phyloP scores from a whole-genome alignment of 2,113 vertebrate species.

The Recurvirostra avosetta region DNA sequence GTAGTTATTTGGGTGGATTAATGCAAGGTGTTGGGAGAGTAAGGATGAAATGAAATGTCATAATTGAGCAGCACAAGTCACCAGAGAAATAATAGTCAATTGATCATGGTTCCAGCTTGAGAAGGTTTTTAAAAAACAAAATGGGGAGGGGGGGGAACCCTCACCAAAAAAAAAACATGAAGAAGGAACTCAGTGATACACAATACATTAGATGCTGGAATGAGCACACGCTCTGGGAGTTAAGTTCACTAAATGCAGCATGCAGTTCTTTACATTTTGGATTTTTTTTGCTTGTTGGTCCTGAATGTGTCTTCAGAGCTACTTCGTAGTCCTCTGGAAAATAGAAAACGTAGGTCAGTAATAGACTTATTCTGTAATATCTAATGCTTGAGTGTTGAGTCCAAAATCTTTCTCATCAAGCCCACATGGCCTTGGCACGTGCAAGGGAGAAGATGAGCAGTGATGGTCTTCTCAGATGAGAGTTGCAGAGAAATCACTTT shows the following conservation, averaged over 20 bases:
- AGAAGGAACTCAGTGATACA: background rate
- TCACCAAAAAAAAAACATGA: background rate
- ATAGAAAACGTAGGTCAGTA: background rate
- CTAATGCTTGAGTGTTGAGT: background rate
- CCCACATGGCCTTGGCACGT: background rate
- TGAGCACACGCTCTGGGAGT: background rate
- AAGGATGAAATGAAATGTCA: slow-evolving; percentile 58
- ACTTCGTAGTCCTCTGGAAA: background rate
- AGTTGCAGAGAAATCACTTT: background rate
- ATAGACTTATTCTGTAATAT: background rate
- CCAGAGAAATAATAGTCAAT: slow-evolving; percentile 29
- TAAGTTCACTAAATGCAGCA: background rate
- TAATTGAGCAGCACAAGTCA: slow-evolving; percentile 45
- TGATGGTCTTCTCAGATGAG: background rate
- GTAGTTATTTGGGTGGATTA: slow-evolving; percentile 70
- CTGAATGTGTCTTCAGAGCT: background rate
- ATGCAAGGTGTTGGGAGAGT: slow-evolving; percentile 65
- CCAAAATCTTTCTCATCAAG: background rate
- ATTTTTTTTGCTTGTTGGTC: background rate
- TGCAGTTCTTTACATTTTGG: background rate
- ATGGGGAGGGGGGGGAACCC: background rate
- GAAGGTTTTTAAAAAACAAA: background rate
- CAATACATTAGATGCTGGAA: background rate
- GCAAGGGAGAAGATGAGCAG: background rate
- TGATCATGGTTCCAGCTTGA: slow-evolving; percentile 23